Base-by-base conservation (phyloP, 2,113 vertebrate genomes). In the Glaucidium brasilianum region DNA sequence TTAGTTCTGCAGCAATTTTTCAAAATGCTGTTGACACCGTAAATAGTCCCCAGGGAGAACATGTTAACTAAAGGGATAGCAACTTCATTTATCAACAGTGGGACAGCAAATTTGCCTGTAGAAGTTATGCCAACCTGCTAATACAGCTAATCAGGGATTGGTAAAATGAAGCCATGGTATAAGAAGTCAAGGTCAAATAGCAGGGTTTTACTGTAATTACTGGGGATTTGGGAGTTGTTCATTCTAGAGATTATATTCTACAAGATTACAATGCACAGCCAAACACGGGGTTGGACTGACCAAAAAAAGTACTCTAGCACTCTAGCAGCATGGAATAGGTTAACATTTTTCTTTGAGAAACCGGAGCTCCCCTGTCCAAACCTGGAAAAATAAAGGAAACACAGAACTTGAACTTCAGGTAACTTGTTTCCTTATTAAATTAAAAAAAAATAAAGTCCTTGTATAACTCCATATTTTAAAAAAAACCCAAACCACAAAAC, bases 1-100 rank as follows among this genome's bases (percentile, higher is more conserved):
- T 30, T 64, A 86, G 71, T 80, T 88, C 72, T 62, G 63, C 45
- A 80, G 79, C 83, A 62, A 88, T 86, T 94, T 95, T 91, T 96
- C 88, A 88, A 92, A 94, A 80, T 59, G 58, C 50, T 88, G 67
- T 84, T 95, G 72, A 83, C 83, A 80, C 71, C 67, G 17, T 45
- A 86, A 86, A 80, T 32, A 68, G 83, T 80, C 91, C 68, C 83
- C 43, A 47, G 55, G n/a, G 76, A 86, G 68, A 94, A 50, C n/a
- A 49, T 29, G 82, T 85, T 97, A 96, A 91, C 64, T 81, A 73
- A 91, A 84, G 55, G 50, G 32, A 76, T 16, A 88, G 75, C 63
- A 79, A 88, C 72, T 91, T 81, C 75, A 84, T 88, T 92, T 73
- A 86, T 92, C 94, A 92, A 26, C 49, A 69, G 39, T 9, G n/a